Evolutionary conservation across 2,113 vertebrate genomes (phyloP).

Genomic region (Pygoscelis antarcticus): DNA sequence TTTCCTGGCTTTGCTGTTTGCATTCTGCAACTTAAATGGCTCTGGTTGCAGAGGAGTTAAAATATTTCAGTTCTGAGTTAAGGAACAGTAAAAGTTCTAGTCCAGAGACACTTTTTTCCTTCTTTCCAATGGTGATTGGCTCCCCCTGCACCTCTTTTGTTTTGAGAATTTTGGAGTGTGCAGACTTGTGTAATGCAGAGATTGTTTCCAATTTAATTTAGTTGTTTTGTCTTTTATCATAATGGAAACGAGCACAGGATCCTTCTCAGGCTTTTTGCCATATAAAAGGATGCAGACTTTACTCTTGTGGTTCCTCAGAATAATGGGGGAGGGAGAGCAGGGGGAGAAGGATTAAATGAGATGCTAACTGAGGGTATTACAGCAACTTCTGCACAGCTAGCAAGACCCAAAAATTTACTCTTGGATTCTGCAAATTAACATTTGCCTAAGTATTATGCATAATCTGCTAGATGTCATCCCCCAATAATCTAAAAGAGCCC

Average conservation of each 20-base stretch:
- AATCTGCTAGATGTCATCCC: background rate
- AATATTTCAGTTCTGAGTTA: slow-evolving; percentile 67
- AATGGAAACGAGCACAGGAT: slow-evolving; percentile 42
- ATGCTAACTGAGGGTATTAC: background rate
- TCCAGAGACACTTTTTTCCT: background rate
- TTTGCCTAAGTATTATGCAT: rapidly evolving
- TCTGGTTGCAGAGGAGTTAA: slow-evolving; percentile 28
- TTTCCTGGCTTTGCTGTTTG: background rate
- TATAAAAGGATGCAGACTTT: background rate
- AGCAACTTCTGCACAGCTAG: background rate
- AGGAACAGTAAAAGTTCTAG: slow-evolving; percentile 20
- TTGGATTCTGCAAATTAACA: background rate
- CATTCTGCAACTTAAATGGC: background rate
- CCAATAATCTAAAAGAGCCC: background rate
- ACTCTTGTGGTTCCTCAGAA: background rate
- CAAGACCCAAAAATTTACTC: background rate
- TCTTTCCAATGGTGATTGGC: background rate
- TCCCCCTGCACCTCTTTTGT: slow-evolving; percentile 47
- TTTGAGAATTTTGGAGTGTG: slow-evolving; percentile 57
- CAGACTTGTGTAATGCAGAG: slow-evolving; percentile 66
- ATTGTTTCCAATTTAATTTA: slow-evolving; percentile 88
- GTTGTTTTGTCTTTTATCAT: slow-evolving; percentile 87
- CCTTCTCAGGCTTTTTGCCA: slow-evolving; percentile 43
- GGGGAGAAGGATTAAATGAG: background rate
- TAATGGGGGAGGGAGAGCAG: background rate